Base-by-base conservation (phyloP, 2,797 vertebrate genomes). In the Lepilemur ruficaudatus region DNA sequence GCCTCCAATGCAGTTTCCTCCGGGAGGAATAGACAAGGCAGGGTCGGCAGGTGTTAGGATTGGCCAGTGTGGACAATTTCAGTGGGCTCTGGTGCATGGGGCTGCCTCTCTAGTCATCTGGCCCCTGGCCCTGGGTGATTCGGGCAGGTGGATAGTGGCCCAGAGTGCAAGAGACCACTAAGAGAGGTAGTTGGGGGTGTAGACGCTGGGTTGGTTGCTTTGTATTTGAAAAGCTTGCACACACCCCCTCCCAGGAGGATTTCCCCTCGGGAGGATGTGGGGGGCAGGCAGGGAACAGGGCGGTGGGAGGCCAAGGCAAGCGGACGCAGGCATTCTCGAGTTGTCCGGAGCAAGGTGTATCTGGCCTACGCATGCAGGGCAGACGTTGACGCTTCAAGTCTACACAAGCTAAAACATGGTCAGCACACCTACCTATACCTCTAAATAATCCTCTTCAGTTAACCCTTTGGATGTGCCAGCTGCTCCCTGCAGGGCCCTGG, bases 241-340 rank as follows among this genome's bases (percentile, higher is more conserved):
- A 22, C 22, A 43, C 8, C 9, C 3, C 2, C 52, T 43, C 61
- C 67, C 55, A 32, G 4, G 46, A 61, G 15, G 38, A 80, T 48
- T 55, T 38, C 30, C 18, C 81, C 35, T 35, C 14, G 1, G 30
- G 52, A n/a, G 3, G 13, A 18, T 17, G 38, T 17, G 46, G 28
- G 7, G 11, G 30, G 8, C 11, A 0, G 10, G 15, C 59, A 43
- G 30, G 70, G 25, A 22, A 61, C 38, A 43, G 38, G 38, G 20
- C 59, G 50, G 8, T 32, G 43, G 23, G 70, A 69, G 50, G n/a
- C 30, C 13, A 28, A 87, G 38, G 25, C 52, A 72, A 25, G 46
- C 4, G 0, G 63, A 18, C 32, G 0, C 1, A 7, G 32, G 43
- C 10, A 0, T 46, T 7, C 50, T 50, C 7, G 8, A 25, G 15